Evolutionary conservation across 1,140 invertebrate genomes (phyloP), one percentile per base, ranked within the genome.

Genomic region (Panulirus ornatus): DNA sequence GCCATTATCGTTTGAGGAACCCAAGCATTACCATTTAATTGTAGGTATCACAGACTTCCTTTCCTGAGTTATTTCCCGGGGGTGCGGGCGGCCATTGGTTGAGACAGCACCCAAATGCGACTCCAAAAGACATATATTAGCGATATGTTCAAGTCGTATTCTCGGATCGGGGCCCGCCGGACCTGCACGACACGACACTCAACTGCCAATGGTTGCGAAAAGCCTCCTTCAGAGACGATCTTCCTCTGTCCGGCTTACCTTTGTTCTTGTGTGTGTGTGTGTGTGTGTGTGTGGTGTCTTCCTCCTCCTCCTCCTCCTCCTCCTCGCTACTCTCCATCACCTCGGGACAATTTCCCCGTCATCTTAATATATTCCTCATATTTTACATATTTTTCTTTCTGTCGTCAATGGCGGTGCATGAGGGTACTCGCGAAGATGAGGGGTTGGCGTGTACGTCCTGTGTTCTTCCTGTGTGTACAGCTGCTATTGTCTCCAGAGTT

Each of bases 21-120:
- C 51, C 81, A n/a, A 34, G 58, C 36, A 83, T 83, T 83, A 83
- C 81, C 38, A 16, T 83, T 83, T 83, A 83, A 83, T 83, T 83
- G 81, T 63, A 83, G 34, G 54, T 83, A 83, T 83, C 81, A 40
- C 30, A 83, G 81, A 58, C 51, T 83, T 83, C 81, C 58, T 83
- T 40, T 83, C 81, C n/a, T 83, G 81, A 63, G 81, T 83, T 83
- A 83, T 66, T 66, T 63, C 38, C 75, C 40, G 16, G n/a, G 40
- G 19, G 34, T 27, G 58, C 58, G 40, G n/a, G 40, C 27, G 11
- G 75, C 75, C 75, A 78, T 78, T 78, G 75, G 75, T 30, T 38
- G 40, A 44, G 40, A 30, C 40, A 27, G 16, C 6, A 16, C 22
- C 40, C 16, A 78, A 78, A 78, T 30, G 58, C 11, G 58, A 66